phyloP scores from a whole-genome alignment of 1,140 invertebrate species.

The Diachasmimorpha longicaudata region DNA sequence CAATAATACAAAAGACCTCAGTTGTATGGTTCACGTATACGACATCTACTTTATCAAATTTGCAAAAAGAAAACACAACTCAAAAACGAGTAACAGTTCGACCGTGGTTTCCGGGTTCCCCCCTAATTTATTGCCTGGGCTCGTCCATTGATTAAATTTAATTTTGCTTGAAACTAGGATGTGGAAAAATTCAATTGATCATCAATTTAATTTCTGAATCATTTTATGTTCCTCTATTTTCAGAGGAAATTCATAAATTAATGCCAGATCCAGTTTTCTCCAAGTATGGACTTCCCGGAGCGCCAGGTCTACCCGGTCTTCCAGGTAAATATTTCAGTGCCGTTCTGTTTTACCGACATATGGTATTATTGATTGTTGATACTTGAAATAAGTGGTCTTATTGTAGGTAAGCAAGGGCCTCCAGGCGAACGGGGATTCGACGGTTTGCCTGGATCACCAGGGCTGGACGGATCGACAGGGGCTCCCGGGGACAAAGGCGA shows the following conservation, averaged over 20 bases:
- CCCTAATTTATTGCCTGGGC: no score
- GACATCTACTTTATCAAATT: no score
- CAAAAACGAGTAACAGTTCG: no score
- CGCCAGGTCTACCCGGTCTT: slow-evolving; percentile 66
- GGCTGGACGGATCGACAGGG: slow-evolving; percentile 67
- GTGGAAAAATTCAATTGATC: neutral
- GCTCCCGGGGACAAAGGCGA: slow-evolving; percentile 71
- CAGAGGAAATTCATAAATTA: slow-evolving; percentile 66
- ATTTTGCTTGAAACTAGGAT: no score
- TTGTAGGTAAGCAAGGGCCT: slow-evolving; percentile 61
- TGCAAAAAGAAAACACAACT: no score
- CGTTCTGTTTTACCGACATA: neutral
- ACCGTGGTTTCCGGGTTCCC: no score
- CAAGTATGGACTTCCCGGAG: slow-evolving; percentile 66
- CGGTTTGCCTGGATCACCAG: slow-evolving; percentile 69
- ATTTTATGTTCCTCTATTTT: slow-evolving; percentile 39
- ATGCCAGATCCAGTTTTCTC: slow-evolving; percentile 69
- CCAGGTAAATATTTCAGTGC: slow-evolving; percentile 59
- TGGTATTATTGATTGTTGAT: slow-evolving; percentile 26
- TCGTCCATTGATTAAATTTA: no score
- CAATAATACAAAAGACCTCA: no score
- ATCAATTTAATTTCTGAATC: neutral
- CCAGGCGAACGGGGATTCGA: slow-evolving; percentile 70
- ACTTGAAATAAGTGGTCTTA: slow-evolving; percentile 47
- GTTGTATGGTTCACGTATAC: no score